phyloP scores from a whole-genome alignment of 1,140 invertebrate genomes.

The Bombus soroeensis region DNA sequence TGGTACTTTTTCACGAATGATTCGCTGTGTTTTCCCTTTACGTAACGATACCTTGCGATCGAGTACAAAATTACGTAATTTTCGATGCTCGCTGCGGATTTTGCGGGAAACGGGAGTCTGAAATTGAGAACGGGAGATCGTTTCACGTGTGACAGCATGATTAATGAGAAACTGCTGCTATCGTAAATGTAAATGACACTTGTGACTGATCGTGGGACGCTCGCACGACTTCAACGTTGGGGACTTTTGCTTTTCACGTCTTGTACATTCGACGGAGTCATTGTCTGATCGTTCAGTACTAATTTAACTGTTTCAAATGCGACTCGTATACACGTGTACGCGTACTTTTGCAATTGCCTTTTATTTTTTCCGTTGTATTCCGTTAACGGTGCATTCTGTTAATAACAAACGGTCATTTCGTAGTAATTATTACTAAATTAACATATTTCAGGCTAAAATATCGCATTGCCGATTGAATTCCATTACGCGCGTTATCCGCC shows the following conservation, averaged over 20 bases:
- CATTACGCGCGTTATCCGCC: background rate
- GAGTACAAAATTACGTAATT: conserved; percentile 1
- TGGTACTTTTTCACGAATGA: background rate
- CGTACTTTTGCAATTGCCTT: background rate
- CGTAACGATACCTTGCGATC: background rate
- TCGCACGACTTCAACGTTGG: background rate
- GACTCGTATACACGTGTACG: background rate
- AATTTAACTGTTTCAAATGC: background rate
- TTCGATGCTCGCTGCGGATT: background rate
- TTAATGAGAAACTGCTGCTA: background rate
- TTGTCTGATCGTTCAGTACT: background rate
- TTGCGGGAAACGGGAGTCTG: background rate
- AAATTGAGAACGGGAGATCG: conserved; percentile 1
- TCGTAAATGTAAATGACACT: background rate
- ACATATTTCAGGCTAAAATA: background rate
- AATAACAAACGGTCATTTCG: background rate
- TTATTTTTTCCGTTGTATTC: background rate
- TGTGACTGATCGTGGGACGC: background rate
- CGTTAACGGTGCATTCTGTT: background rate
- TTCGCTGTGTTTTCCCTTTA: background rate
- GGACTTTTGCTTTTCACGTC: background rate
- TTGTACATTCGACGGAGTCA: background rate
- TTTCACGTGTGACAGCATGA: background rate
- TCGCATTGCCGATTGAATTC: background rate
- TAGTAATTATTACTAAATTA: background rate